Percentiles rank a stretch among this genome's conserved stretches.
These are phyloP conservation scores for Rhipidura dahli DNA, from an alignment of 2,113 vertebrate genomes.

Conservation along the genomic window DNA sequence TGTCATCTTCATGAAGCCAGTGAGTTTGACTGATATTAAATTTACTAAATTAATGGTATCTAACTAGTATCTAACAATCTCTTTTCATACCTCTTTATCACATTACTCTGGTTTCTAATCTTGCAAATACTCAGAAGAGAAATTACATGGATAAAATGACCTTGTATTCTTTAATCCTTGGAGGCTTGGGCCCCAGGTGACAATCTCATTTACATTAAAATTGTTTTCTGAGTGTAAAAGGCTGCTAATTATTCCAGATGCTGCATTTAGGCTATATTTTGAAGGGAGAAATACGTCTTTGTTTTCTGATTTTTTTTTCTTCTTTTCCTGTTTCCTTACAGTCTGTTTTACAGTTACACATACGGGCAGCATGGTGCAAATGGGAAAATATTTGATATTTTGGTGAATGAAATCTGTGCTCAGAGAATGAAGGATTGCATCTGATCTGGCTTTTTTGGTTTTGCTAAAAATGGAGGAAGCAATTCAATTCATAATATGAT, in stretches of 20 bases:
- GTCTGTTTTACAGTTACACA: not conserved
- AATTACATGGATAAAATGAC: not conserved
- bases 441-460: not conserved
- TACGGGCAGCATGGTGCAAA: not conserved
- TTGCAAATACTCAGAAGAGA: not conserved
- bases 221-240: not conserved
- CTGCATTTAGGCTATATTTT: not conserved
- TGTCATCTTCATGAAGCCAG: not conserved
- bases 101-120: not conserved
- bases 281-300: not conserved
- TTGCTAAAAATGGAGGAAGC: not conserved
- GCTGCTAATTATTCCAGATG: not conserved
- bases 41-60: not conserved
- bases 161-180: not conserved
- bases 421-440: not conserved
- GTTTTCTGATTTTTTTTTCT: not conserved
- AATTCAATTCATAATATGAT: not conserved
- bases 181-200: not conserved
- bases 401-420: not conserved
- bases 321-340: not conserved
- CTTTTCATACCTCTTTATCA: not conserved
- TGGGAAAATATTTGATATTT: not conserved
- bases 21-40: not conserved
- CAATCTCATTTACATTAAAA: not conserved
- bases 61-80: not conserved